Conservation (phyloP, 2,113 vertebrate species). For the Noturus placidus region DNA sequence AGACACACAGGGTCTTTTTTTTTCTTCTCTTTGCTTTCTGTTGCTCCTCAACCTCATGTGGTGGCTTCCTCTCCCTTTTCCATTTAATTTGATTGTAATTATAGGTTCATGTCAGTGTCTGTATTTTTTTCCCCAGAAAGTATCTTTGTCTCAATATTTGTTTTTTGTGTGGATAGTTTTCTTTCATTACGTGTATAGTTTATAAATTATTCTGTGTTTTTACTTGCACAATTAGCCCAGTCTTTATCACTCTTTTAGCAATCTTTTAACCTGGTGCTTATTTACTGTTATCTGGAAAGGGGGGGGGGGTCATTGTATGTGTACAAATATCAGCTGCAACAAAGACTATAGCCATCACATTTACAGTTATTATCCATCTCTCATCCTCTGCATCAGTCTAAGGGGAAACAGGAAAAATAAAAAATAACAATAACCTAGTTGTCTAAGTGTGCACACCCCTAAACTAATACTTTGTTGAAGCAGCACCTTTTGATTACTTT, state of each 20-base stretch:
- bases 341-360: neutral
- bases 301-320: too few relatives aligned
- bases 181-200: neutral
- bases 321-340: too few relatives aligned
- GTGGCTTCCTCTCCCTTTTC: slow-evolving; percentile 25
- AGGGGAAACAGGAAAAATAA: too few relatives aligned
- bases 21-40: neutral
- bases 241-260: neutral
- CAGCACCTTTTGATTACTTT: too few relatives aligned
- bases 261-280: neutral
- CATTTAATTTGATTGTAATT: slow-evolving; percentile 4
- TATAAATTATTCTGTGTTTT: neutral
- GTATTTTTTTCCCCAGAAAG: neutral
- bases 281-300: too few relatives aligned
- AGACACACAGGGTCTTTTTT: neutral
- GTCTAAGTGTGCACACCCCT: too few relatives aligned
- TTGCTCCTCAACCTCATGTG: slow-evolving; percentile 28
- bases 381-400: neutral
- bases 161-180: neutral
- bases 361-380: neutral
- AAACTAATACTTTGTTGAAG: too few relatives aligned
- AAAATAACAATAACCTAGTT: too few relatives aligned
- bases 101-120: neutral
- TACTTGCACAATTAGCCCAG: neutral
- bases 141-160: neutral